phyloP scores from a whole-genome alignment of 2,888 invertebrate genomes.

The Eupithecia centaureata region DNA sequence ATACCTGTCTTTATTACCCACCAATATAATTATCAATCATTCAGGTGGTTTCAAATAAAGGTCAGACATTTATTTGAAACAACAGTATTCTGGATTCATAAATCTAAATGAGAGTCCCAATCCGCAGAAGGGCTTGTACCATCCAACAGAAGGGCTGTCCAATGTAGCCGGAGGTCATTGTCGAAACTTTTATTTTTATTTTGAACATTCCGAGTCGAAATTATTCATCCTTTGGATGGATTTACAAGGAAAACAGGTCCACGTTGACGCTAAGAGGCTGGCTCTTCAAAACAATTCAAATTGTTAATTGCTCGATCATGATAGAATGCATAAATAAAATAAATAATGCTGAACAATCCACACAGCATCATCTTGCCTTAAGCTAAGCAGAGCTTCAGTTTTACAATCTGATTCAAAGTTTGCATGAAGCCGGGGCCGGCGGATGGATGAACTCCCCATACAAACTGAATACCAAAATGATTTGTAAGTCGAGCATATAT shows the following conservation, averaged over 20 bases:
- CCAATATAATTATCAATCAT: no score
- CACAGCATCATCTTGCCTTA: no score
- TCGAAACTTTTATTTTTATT: conserved; percentile 11
- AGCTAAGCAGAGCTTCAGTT: no score
- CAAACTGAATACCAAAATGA: no score
- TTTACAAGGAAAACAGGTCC: not conserved
- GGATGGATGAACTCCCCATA: no score
- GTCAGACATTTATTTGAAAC: not conserved
- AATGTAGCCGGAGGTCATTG: conserved; percentile 1
- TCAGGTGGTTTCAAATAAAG: no score
- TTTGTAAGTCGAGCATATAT: no score
- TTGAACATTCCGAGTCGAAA: not conserved
- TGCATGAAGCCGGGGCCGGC: no score
- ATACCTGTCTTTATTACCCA: no score
- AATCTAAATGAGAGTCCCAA: not conserved
- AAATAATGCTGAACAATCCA: no score
- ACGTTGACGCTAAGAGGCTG: not conserved
- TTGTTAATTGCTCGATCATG: not conserved
- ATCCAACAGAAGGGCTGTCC: not conserved
- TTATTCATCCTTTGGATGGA: not conserved
- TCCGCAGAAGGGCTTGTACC: not conserved
- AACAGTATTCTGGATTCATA: not conserved
- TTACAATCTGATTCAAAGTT: no score
- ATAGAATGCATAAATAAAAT: not conserved
- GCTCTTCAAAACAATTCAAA: not conserved